phyloP scores from a whole-genome alignment of 92 coral and sea anemone species.

The Zoanthus sociatus region DNA sequence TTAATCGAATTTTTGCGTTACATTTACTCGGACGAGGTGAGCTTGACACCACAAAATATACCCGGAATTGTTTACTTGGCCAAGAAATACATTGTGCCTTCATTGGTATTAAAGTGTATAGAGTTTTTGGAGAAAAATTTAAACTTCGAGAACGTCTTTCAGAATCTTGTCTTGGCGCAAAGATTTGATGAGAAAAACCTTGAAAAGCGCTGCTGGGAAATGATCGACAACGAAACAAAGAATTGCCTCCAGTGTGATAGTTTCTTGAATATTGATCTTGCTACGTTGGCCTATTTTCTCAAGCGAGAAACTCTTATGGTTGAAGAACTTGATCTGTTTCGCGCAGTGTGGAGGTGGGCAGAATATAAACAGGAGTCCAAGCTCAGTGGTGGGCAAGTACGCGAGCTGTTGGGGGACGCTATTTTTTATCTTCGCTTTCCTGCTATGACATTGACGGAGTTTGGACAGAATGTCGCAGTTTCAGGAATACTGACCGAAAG shows the following conservation, averaged over 20 bases:
- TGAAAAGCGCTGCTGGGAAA: slow-evolving; percentile 70
- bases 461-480: slow-evolving; percentile 58
- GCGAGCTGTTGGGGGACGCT: slow-evolving; percentile 61
- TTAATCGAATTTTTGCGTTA: slow-evolving; percentile 72
- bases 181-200: slow-evolving; percentile 61
- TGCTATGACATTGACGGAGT: slow-evolving; percentile 65
- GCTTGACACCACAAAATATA: slow-evolving; percentile 59
- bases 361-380: slow-evolving; percentile 55
- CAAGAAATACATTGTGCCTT: slow-evolving; percentile 78
- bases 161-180: slow-evolving; percentile 65
- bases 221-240: slow-evolving; percentile 60
- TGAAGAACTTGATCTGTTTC: slow-evolving; percentile 66
- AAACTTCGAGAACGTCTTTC: slow-evolving; percentile 58
- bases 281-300: slow-evolving; percentile 60
- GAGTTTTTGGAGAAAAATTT: slow-evolving; percentile 57
- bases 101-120: slow-evolving; percentile 58
- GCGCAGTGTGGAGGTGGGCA: slow-evolving; percentile 71
- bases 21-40: slow-evolving; percentile 67
- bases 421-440: slow-evolving; percentile 68
- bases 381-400: slow-evolving; percentile 51
- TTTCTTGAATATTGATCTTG: slow-evolving; percentile 59
- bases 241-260: slow-evolving; percentile 56
- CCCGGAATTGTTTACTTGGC: slow-evolving; percentile 69
- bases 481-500: slow-evolving; percentile 65
- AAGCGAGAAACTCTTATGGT: slow-evolving; percentile 69